These are phyloP conservation scores for Camponotus vicinus DNA, from an alignment of 1,140 invertebrate genomes.

Conservation along the genomic window DNA sequence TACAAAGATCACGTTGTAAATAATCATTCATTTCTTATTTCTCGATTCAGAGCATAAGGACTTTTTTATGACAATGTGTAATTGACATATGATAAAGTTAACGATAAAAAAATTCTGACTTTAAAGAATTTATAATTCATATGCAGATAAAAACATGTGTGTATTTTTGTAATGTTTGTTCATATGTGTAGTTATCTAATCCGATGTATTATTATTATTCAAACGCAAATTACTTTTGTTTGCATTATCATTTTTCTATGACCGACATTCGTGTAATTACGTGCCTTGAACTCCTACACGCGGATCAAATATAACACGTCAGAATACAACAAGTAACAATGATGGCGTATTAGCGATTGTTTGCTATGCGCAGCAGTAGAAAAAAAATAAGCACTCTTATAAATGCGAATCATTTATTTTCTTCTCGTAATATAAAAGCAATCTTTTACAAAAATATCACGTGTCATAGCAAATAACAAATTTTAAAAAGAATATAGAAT, in stretches of 20 bases:
- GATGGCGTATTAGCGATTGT: not conserved
- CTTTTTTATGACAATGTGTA: not conserved
- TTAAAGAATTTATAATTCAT: not conserved
- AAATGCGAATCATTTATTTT: not conserved
- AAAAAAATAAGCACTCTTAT: not conserved
- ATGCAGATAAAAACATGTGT: not conserved
- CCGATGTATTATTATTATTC: constrained; percentile 20
- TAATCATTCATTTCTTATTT: not conserved
- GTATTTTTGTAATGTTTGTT: not conserved
- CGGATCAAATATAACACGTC: not conserved
- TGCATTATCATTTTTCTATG: constrained; percentile 29
- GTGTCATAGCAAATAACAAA: not conserved
- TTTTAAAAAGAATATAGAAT: not conserved
- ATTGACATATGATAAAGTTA: not conserved
- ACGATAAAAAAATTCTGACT: not conserved
- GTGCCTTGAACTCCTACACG: constrained; percentile 22
- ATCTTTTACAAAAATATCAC: not conserved
- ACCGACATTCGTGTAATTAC: constrained; percentile 5
- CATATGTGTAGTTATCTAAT: not conserved
- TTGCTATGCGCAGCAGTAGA: not conserved
- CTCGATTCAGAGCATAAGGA: not conserved
- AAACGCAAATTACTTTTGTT: not conserved
- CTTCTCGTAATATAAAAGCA: not conserved
- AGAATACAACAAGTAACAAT: constrained; percentile 13
- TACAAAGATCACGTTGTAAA: not conserved